A percentile compares a stretch with the other conserved stretches of the same genome.
These are phyloP conservation scores for Natator depressus DNA, from an alignment of 2,113 vertebrate species.

Conservation along the genomic window DNA sequence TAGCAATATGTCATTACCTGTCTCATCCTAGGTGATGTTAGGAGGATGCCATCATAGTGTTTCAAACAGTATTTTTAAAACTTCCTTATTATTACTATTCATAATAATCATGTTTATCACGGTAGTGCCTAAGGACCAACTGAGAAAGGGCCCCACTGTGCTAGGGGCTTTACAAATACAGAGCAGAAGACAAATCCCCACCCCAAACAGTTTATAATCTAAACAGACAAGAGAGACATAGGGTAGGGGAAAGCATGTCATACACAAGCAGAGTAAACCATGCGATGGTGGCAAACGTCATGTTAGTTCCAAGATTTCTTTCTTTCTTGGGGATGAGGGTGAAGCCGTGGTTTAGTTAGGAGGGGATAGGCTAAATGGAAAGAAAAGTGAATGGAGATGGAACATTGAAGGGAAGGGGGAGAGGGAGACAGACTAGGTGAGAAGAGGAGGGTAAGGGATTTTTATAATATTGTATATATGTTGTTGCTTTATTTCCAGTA, in stretches of 20 bases:
- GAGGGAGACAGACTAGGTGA: background rate
- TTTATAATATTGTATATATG: background rate
- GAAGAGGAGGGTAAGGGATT: background rate
- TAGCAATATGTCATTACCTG: background rate
- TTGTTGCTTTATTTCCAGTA: background rate
- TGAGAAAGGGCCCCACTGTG: background rate
- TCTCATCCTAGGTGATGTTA: background rate
- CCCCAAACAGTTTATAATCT: background rate
- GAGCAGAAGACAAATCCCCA: accelerated
- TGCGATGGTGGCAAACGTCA: background rate
- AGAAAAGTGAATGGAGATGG: background rate
- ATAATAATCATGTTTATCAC: background rate
- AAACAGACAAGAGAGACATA: background rate
- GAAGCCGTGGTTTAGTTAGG: background rate
- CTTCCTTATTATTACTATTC: accelerated
- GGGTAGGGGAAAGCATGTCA: background rate
- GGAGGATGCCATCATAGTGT: accelerated
- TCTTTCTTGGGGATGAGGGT: background rate
- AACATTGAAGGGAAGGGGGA: no score
- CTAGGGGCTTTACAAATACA: background rate
- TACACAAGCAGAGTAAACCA: background rate
- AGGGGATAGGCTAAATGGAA: background rate
- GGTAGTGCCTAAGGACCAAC: background rate
- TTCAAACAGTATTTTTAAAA: background rate
- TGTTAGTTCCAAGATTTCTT: background rate